Evolutionary conservation across 2,113 vertebrate genomes (phyloP), one percentile per base, ranked within the genome.

Genomic region (Saguinus midas): DNA sequence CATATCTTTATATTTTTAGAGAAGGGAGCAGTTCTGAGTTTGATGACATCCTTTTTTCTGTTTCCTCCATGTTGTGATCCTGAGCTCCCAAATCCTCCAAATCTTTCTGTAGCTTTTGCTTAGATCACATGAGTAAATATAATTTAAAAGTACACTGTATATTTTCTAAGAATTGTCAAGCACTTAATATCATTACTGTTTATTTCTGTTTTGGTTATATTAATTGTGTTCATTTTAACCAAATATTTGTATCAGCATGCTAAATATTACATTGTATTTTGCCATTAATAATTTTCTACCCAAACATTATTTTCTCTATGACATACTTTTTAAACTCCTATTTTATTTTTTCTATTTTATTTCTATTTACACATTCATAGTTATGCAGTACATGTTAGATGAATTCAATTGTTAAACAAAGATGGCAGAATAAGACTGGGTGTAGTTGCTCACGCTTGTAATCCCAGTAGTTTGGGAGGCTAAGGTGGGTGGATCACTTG

Each of bases 101-200:
- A 43, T 43, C 57, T 95, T 93, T 76, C 29, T 55, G 1, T 86
- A 37, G 48, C 37, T 87, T 96, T 95, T 94, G 43, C 35, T 86
- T 91, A 52, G 43, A 66, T 91, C 2, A 86, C 45, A 16, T 80
- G 27, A 75, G 13, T 58, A 80, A 79, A 11, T 78, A 72, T 50
- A 50, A 29, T 35, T 79, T 35, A 79, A 79, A 79, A 50, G 48
- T 50, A 35, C 35, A 32, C 5, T 18, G 75, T 78, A 5, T 27
- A 50, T 72, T 57, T 78, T 89, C 55, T 90, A 55, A 75, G 27
- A 64, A 72, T 78, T 93, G 20, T 66, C 50, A 78, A 84, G 45
- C 13, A 64, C 29, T 40, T 57, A 75, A 5, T 81, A 70, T 80
- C 61, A 23, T 86, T 91, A 32, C 45, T 82, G 14, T 96, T 82